Base-by-base conservation (phyloP, 2,797 vertebrate species). In the Pelobates cultripes region DNA sequence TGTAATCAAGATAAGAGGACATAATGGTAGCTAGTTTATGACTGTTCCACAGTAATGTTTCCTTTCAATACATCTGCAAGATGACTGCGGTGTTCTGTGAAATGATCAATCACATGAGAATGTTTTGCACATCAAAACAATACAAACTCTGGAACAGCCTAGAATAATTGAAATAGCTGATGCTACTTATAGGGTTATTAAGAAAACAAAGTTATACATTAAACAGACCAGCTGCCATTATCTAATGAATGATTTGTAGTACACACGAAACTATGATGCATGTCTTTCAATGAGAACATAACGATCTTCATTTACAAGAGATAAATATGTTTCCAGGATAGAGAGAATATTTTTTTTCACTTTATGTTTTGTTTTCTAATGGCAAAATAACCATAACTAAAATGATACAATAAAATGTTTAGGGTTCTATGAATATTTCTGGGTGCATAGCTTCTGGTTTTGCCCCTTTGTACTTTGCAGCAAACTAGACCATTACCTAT, bases 231-330 rank as follows among this genome's bases (percentile, higher is more conserved):
- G 53, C 61, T 70, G 43, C 60, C 15, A 9, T 40, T 55, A 47
- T 70, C 43, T 4, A 66, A 41, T 75, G 47, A 70, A 71, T 75
- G 73, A 82, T 82, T 77, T 77, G 13, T 71, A 71, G 14, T 70
- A 75, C 17, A 9, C 53, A 53, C 63, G 43, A 14, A 70, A 64
- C 13, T 9, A 7, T 3, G 44, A 53, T 51, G 13, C 15, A 10
- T 51, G 43, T 51, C 47, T 45, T 67, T 79, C 44, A 28, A 43
- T 43, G n/a, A 40, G 78, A 67, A 73, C 70, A 73, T 17, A 55
- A 43, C n/a, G 43, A 28, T 55, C 61, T 43, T 53, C 42, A 43
- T 55, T 73, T 64, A 17, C 55, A 57, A 57, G 9, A 12, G 55
- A 57, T 28, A 57, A 57, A 51, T 51, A 51, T 51, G 5, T 10